Evolutionary conservation across 2,888 invertebrate species (phyloP).

Genomic region (Hymenopus coronatus): DNA sequence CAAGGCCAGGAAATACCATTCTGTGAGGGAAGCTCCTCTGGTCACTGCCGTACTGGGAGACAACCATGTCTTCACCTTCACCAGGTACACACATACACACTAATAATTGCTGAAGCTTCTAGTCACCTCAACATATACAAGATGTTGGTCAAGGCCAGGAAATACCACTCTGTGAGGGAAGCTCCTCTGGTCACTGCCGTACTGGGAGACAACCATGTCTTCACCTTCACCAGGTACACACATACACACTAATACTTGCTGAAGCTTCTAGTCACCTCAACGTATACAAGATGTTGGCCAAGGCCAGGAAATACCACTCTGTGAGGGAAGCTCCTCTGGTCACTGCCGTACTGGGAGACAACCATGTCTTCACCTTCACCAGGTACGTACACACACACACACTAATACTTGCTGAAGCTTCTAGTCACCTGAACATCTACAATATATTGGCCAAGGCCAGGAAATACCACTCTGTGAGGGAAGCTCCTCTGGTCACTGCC

Average conservation of each 20-base stretch:
- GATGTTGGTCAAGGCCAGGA: constrained; percentile 54
- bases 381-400: background rate
- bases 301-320: constrained; percentile 53
- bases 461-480: constrained; percentile 50
- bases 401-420: constrained; percentile 40
- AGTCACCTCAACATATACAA: constrained; percentile 66
- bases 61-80: too few species aligned
- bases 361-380: constrained; percentile 23
- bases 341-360: constrained; percentile 54
- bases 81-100: too few species aligned
- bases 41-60: too few species aligned
- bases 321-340: constrained; percentile 51
- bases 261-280: constrained; percentile 57
- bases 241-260: constrained; percentile 34
- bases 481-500: constrained; percentile 52
- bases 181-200: constrained; percentile 53
- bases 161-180: constrained; percentile 50
- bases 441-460: constrained; percentile 56
- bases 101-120: constrained; percentile 41
- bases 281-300: constrained; percentile 58
- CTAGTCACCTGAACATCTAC: constrained; percentile 64
- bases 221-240: constrained; percentile 26
- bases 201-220: constrained; percentile 45
- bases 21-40: too few species aligned
- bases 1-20: too few species aligned